These are phyloP conservation scores for Apeltes quadracus DNA, from an alignment of 2,113 vertebrate species.

Conservation along the genomic window DNA sequence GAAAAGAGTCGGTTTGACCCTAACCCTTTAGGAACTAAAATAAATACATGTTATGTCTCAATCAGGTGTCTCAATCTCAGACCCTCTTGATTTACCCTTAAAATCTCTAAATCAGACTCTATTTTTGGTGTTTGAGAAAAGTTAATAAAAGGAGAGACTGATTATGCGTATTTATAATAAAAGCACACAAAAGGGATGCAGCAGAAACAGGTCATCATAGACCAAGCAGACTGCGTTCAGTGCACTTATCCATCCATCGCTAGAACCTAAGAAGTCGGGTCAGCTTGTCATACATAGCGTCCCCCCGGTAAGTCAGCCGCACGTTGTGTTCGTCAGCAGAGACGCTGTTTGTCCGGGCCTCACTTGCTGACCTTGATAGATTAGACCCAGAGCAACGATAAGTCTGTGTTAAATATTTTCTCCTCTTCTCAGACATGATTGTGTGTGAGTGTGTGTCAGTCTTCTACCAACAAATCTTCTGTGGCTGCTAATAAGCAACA, in stretches of 20 bases:
- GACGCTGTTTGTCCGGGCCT: slow-evolving; percentile 72
- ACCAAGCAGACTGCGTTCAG: neutral
- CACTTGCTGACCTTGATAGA: slow-evolving; percentile 83
- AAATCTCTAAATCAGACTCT: neutral
- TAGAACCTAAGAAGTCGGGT: neutral
- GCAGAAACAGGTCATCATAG: neutral
- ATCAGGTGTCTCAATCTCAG: neutral
- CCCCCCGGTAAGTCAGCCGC: slow-evolving; percentile 18
- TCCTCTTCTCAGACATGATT: slow-evolving; percentile 66
- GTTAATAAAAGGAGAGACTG: neutral
- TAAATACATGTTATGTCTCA: neutral
- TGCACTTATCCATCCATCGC: neutral
- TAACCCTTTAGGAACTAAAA: neutral
- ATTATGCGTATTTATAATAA: neutral
- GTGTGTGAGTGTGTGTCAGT: slow-evolving; percentile 33
- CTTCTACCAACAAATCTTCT: slow-evolving; percentile 46
- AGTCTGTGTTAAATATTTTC: slow-evolving; percentile 74
- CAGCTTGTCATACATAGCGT: neutral
- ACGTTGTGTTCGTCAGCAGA: slow-evolving; percentile 50
- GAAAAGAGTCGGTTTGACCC: too few relatives aligned
- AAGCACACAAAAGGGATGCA: neutral
- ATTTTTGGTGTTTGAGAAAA: neutral
- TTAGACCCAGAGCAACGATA: slow-evolving; percentile 76
- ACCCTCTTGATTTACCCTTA: neutral
- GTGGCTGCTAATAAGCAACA: slow-evolving; percentile 56